These are phyloP conservation scores for Orthonychiurus folsomi DNA, from an alignment of 2,888 invertebrate genomes.

Conservation along the genomic window DNA sequence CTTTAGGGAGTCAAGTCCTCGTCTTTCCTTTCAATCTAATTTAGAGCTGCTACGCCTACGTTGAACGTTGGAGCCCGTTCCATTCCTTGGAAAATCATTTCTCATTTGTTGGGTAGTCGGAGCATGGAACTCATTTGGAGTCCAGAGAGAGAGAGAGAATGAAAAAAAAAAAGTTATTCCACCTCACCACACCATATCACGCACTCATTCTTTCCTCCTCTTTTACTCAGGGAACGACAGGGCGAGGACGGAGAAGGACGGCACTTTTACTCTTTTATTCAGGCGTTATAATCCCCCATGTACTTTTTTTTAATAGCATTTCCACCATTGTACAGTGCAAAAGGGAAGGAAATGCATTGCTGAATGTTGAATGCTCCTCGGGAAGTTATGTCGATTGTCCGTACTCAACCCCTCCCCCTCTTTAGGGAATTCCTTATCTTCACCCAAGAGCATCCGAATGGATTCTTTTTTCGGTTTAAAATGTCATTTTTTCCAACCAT, in stretches of 20 bases:
- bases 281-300: background rate
- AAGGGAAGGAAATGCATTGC: too few species aligned
- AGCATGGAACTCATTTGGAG: background rate
- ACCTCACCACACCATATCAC: background rate
- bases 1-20: background rate
- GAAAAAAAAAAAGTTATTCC: background rate
- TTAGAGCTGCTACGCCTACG: background rate
- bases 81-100: background rate
- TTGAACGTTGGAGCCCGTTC: background rate
- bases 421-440: too few species aligned
- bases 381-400: too few species aligned
- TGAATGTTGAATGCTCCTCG: too few species aligned
- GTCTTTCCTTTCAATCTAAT: background rate
- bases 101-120: background rate
- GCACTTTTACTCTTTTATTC: conserved; percentile 1
- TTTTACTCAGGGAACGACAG: too few species aligned
- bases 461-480: too few species aligned
- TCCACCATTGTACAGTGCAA: too few species aligned
- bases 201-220: background rate
- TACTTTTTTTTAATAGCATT: background rate
- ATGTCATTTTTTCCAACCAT: too few species aligned
- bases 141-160: background rate
- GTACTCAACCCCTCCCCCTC: too few species aligned
- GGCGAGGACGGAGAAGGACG: too few species aligned
- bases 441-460: too few species aligned